phyloP scores from a whole-genome alignment of 92 coral and sea anemone species.

The Epizoanthus rinbou region DNA sequence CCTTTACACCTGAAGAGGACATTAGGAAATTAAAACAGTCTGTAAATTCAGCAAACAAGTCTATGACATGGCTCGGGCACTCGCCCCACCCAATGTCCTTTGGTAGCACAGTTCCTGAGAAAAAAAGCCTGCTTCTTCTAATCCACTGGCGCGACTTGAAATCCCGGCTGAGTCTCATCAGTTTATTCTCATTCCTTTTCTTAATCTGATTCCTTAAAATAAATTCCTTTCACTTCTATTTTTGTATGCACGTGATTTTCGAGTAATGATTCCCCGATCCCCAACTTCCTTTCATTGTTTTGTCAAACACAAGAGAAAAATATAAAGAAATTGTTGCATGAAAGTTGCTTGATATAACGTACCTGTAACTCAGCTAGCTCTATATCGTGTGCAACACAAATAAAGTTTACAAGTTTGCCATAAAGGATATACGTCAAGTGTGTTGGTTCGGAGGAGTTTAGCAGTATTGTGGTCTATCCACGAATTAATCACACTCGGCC shows the following conservation, averaged over 20 bases:
- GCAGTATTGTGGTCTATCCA: constrained; percentile 12
- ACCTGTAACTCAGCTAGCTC: too few species aligned
- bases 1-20: constrained; percentile 1
- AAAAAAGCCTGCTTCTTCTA: neutral
- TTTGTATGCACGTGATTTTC: constrained; percentile 4
- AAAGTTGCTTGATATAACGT: too few species aligned
- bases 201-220: constrained; percentile 28
- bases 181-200: constrained; percentile 20
- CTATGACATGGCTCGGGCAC: neutral
- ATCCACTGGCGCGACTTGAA: constrained; percentile 26
- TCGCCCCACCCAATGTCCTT: constrained; percentile 1
- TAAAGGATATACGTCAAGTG: constrained; percentile 5
- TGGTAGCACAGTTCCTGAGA: constrained; percentile 1
- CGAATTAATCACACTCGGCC: constrained; percentile 20
- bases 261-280: neutral
- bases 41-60: constrained; percentile 6
- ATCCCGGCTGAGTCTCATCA: constrained; percentile 35
- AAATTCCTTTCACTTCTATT: neutral
- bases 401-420: neutral
- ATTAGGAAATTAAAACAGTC: neutral
- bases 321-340: neutral
- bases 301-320: neutral
- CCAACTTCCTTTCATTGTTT: neutral
- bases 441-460: constrained; percentile 30
- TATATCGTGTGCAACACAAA: neutral